These are phyloP conservation scores for Phortica variegata DNA, from an alignment of 1,140 invertebrate genomes.

Conservation along the genomic window DNA sequence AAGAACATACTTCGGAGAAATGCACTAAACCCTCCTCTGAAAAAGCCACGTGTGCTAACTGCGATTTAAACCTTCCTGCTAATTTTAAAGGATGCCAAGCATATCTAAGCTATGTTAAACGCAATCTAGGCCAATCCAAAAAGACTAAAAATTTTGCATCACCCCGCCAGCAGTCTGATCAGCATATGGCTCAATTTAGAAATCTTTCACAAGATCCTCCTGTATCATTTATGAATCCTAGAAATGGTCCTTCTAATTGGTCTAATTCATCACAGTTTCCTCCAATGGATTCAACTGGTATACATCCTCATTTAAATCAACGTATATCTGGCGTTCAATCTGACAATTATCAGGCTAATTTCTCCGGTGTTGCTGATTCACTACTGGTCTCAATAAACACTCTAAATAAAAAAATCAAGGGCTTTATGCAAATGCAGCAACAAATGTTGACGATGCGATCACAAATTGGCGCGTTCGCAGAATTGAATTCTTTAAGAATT, in stretches of 20 bases:
- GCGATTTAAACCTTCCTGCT: slow-evolving; percentile 1
- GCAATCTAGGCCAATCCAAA: no score
- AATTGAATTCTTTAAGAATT: background rate
- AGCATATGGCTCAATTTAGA: background rate
- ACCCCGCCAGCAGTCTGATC: background rate
- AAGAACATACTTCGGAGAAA: slow-evolving; percentile 1
- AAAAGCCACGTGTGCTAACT: background rate
- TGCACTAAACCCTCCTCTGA: background rate
- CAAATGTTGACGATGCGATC: no score
- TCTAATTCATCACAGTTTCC: no score
- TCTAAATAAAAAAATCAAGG: no score
- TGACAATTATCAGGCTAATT: no score
- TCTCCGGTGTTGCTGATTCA: no score
- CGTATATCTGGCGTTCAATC: no score
- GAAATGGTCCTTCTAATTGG: background rate
- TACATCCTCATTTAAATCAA: no score
- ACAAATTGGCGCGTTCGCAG: background rate
- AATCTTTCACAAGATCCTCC: background rate
- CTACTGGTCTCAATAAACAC: no score
- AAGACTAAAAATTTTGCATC: background rate
- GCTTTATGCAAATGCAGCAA: no score
- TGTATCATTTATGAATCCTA: no score
- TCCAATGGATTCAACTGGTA: no score
- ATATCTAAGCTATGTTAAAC: slow-evolving; percentile 6
- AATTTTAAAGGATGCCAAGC: slow-evolving; percentile 12